phyloP scores from a whole-genome alignment of 2,888 invertebrate species.

The Acanthosepion pharaonis region DNA sequence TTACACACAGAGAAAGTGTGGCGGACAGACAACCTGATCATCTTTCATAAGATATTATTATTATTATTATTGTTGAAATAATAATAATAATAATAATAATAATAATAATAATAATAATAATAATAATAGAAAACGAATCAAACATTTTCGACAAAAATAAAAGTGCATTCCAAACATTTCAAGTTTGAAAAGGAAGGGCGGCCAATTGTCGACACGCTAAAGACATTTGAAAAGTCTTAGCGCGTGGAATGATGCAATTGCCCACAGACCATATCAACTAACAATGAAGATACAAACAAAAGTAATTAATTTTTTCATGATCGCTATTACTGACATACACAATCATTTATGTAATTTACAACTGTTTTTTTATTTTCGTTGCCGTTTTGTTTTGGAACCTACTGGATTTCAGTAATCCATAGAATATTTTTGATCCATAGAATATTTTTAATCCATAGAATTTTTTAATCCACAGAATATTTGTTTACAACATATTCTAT shows the following conservation, averaged over 20 bases:
- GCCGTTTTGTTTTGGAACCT: background rate
- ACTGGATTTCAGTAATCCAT: background rate
- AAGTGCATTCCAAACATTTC: background rate
- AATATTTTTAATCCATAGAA: background rate
- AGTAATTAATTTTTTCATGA: background rate
- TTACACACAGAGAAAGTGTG: too few species aligned
- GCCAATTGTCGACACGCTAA: background rate
- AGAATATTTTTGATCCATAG: background rate
- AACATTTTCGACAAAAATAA: background rate
- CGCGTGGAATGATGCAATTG: background rate
- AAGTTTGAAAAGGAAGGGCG: background rate
- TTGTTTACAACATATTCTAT: background rate
- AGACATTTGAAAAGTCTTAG: background rate
- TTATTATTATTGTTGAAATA: too few species aligned
- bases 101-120: too few species aligned
- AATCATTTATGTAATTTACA: background rate
- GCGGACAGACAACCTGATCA: too few species aligned
- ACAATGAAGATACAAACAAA: background rate
- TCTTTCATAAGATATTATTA: too few species aligned
- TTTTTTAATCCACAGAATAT: background rate
- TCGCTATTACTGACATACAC: background rate
- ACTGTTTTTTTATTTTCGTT: background rate
- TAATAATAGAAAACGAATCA: too few species aligned
- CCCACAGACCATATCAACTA: background rate
- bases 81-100: too few species aligned